These are phyloP conservation scores for Zaprionus gabonicus DNA, from an alignment of 1,140 invertebrate species.

Conservation along the genomic window DNA sequence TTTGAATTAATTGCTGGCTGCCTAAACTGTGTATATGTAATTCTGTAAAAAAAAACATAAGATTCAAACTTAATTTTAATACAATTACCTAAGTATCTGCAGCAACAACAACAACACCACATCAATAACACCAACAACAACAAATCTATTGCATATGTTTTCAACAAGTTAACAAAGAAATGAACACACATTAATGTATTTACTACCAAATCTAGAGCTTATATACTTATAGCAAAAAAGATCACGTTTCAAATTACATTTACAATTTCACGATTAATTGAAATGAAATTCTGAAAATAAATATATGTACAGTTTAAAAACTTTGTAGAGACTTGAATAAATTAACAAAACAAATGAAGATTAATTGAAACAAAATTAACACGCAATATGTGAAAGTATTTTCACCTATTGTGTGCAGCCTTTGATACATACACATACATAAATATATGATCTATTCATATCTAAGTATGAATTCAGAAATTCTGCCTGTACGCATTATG, in stretches of 20 bases:
- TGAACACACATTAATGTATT: slow-evolving; percentile 67
- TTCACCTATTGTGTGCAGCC: slow-evolving; percentile 39
- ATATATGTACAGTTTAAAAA: slow-evolving; percentile 70
- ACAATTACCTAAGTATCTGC: slow-evolving; percentile 39
- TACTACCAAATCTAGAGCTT: slow-evolving; percentile 80
- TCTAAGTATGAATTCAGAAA: slow-evolving; percentile 55
- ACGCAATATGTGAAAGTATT: slow-evolving; percentile 26
- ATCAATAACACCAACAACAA: slow-evolving; percentile 6
- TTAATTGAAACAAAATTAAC: slow-evolving; percentile 45
- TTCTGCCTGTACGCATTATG: slow-evolving; percentile 74
- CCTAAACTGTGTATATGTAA: slow-evolving; percentile 66
- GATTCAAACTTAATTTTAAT: slow-evolving; percentile 64
- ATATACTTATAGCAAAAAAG: slow-evolving; percentile 50
- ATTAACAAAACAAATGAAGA: slow-evolving; percentile 23
- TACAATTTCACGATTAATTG: slow-evolving; percentile 36
- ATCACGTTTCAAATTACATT: slow-evolving; percentile 45
- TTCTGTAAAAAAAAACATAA: slow-evolving; percentile 72
- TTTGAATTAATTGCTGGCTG: slow-evolving; percentile 37
- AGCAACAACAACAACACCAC: slow-evolving; percentile 31
- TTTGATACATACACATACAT: slow-evolving; percentile 41
- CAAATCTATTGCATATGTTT: slow-evolving; percentile 13
- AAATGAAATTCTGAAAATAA: slow-evolving; percentile 62
- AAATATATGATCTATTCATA: slow-evolving; percentile 7
- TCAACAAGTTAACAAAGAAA: slow-evolving; percentile 23
- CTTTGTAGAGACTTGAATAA: slow-evolving; percentile 44